Conservation (phyloP, 2,797 vertebrate genomes). For the Sus cebifrons region DNA sequence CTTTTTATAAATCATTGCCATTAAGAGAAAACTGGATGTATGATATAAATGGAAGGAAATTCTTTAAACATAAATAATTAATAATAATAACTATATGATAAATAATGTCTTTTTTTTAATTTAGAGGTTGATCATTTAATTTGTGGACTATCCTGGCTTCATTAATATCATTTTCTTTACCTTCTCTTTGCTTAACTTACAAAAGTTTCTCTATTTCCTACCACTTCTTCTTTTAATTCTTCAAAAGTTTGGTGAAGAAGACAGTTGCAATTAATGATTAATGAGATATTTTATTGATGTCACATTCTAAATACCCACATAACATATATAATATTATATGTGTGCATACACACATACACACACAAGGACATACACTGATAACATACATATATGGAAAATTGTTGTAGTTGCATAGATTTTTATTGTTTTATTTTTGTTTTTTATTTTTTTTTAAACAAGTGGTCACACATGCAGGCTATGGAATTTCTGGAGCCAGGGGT, state of each 20-base stretch:
- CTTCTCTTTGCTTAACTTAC: background rate
- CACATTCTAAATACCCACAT: background rate
- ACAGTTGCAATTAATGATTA: slow-evolving; percentile 19
- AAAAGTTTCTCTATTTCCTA: background rate
- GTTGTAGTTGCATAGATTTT: background rate
- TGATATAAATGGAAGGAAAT: slow-evolving; percentile 58
- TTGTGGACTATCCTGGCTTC: background rate
- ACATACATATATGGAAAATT: background rate
- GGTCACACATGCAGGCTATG: too few species aligned
- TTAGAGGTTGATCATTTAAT: slow-evolving; percentile 29
- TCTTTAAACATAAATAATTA: slow-evolving; percentile 58
- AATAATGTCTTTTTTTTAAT: slow-evolving; percentile 50
- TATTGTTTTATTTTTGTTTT: too few species aligned
- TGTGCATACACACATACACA: too few species aligned
- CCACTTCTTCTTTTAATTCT: background rate
- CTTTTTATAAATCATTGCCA: slow-evolving; percentile 71
- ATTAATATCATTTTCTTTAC: slow-evolving; percentile 25
- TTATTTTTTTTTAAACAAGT: too few species aligned
- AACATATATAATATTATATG: background rate
- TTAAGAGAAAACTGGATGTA: slow-evolving; percentile 52
- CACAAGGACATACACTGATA: too few species aligned
- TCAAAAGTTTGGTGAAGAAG: slow-evolving; percentile 37
- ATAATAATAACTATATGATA: slow-evolving; percentile 62
- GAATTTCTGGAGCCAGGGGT: too few species aligned
- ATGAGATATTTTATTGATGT: background rate